phyloP scores from a whole-genome alignment of 1,140 invertebrate genomes.

The Scaptomyza montana region DNA sequence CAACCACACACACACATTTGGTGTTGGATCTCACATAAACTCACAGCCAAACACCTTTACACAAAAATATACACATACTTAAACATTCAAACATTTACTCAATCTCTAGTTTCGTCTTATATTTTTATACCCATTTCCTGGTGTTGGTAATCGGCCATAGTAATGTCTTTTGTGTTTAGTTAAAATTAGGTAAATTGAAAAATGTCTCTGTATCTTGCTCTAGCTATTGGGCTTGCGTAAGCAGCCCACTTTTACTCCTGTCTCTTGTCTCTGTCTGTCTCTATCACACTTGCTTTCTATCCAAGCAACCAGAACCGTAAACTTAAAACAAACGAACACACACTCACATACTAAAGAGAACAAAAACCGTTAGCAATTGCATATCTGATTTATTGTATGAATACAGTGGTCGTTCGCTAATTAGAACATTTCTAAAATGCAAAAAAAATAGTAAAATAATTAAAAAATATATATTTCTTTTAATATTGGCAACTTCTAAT shows the following conservation, averaged over 20 bases:
- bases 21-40: conserved; percentile 27
- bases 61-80: conserved; percentile 4
- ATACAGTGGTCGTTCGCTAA: not conserved
- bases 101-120: conserved; percentile 34
- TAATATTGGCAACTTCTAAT: not conserved
- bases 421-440: not conserved
- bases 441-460: not conserved
- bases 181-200: conserved; percentile 6
- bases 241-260: conserved; percentile 5
- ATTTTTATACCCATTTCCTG: conserved; percentile 33
- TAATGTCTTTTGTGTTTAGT: conserved; percentile 29
- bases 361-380: conserved; percentile 1
- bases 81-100: conserved; percentile 12
- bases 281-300: conserved; percentile 10
- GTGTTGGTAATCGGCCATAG: conserved; percentile 36
- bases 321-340: conserved; percentile 1
- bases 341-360: not conserved
- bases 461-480: not conserved
- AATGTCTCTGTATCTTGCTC: conserved; percentile 20
- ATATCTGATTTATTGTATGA: not conserved
- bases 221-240: conserved; percentile 9
- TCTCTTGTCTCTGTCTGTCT: conserved; percentile 29
- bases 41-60: not conserved
- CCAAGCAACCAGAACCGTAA: conserved; percentile 15
- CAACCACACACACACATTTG: conserved; percentile 23